Conservation (phyloP, 2,113 vertebrate genomes). For the Sialia sialis region DNA sequence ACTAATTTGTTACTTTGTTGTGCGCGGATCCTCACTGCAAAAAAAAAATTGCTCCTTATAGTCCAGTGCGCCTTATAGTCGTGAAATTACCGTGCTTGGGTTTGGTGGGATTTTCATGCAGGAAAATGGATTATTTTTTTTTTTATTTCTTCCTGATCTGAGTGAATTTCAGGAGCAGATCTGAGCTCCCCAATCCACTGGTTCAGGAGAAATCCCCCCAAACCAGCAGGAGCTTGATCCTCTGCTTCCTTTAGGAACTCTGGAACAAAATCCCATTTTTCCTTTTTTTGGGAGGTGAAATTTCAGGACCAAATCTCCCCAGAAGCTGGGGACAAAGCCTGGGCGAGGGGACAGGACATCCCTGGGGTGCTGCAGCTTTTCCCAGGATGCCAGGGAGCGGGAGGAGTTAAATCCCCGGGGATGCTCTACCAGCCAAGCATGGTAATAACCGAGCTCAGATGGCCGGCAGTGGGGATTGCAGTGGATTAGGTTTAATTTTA, state of each 20-base stretch:
- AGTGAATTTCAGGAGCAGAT: background rate
- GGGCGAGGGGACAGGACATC: background rate
- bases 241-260: background rate
- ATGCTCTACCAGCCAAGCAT: background rate
- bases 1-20: too few species aligned
- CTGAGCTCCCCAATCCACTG: background rate
- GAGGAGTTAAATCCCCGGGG: background rate
- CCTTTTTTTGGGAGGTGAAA: background rate
- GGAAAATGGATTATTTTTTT: background rate
- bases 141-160: background rate
- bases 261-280: background rate
- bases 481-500: constrained; percentile 23
- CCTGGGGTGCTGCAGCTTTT: background rate
- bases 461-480: background rate
- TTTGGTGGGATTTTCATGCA: background rate
- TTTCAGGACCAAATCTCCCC: background rate
- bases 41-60: too few species aligned
- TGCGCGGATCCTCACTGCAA: too few species aligned
- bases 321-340: background rate
- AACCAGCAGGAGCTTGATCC: accelerated
- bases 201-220: background rate
- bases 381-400: accelerated
- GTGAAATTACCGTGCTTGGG: too few species aligned
- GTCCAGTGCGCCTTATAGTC: too few species aligned
- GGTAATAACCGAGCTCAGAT: background rate